Percentiles rank a stretch among this genome's conserved stretches.
These are phyloP conservation scores for Muscina levida DNA, from an alignment of 2,888 invertebrate species.

Conservation along the genomic window DNA sequence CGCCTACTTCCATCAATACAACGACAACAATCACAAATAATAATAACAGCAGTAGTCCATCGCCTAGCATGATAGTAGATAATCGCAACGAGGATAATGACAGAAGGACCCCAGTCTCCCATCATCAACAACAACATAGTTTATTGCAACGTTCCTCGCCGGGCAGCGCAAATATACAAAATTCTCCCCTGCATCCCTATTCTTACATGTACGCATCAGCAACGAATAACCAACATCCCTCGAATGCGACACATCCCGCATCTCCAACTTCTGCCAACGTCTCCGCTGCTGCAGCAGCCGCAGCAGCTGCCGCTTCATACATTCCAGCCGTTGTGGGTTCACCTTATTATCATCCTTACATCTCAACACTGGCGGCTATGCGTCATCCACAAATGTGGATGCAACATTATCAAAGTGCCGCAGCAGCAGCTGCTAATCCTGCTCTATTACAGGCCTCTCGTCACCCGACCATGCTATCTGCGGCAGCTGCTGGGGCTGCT, in stretches of 20 bases:
- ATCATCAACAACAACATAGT: conserved; percentile 71
- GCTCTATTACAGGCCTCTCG: conserved; percentile 67
- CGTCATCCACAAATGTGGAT: conserved; percentile 81
- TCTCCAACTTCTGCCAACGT: conserved; percentile 68
- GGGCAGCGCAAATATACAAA: conserved; percentile 64
- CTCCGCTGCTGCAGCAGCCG: conserved; percentile 74
- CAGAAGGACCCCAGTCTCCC: conserved; percentile 65
- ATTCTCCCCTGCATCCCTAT: conserved; percentile 77
- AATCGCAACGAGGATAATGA: conserved; percentile 66
- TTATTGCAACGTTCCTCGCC: conserved; percentile 75
- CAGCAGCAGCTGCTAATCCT: conserved; percentile 72
- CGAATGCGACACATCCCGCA: conserved; percentile 68
- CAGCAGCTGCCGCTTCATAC: conserved; percentile 77
- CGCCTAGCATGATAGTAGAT: conserved; percentile 70
- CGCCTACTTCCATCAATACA: conserved; percentile 74
- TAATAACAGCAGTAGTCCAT: conserved; percentile 70
- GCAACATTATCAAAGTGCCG: conserved; percentile 80
- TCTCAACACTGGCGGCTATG: conserved; percentile 79
- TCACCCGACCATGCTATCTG: conserved; percentile 66
- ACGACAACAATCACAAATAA: conserved; percentile 53
- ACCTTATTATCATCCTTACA: conserved; percentile 78
- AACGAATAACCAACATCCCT: conserved; percentile 72
- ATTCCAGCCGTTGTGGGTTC: conserved; percentile 77
- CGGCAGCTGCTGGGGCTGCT: conserved; percentile 74
- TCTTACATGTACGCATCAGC: conserved; percentile 76